Base-by-base conservation (phyloP, 2,888 invertebrate genomes). In the Trissoscelio sp. region DNA sequence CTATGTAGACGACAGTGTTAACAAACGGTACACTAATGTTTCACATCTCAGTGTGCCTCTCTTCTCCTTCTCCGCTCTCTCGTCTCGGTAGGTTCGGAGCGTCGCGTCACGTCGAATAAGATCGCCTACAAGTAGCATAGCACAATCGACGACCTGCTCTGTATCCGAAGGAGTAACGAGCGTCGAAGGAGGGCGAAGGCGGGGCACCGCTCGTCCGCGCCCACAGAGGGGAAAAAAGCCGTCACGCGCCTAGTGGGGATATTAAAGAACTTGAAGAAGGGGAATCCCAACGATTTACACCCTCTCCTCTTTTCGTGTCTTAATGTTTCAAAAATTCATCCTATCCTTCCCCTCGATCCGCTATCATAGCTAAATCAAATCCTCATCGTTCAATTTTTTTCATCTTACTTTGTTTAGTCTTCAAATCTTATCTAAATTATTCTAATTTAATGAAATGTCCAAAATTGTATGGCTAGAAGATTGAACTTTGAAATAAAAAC, bases 201-300 rank as follows among this genome's bases (percentile, higher is more conserved):
- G 92, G 92, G 91, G 92, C 92, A 89, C 91, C 88, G 86, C 87
- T 89, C 84, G 91, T 92, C 91, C 92, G 90, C 92, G 92, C 92
- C 92, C 91, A 91, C 89, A 89, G 91, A 91, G 92, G 91, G 92
- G 92, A 92, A 92, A 92, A 93, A 92, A 92, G 84, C 87, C 87
- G 85, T 75, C 67, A 78, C 78, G 57, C 67, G 55, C 12, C 66
- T 57, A 67, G 87, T 82, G 87, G 88, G 86, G 87, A 85, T 73
- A 82, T 77, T 84, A 90, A 89, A 90, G 89, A 90, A 89, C 73
- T 31, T 83, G 70, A 83, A 85, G 89, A 82, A 88, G 88, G 88
- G 86, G 83, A 37, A 24, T 58, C 2, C 18, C 83, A 83, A 84
- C 86, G 84, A 88, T 88, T 88, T 87, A 87, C 86, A 83, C 86